phyloP scores from a whole-genome alignment of 2,797 vertebrate species.

The Columba guinea region DNA sequence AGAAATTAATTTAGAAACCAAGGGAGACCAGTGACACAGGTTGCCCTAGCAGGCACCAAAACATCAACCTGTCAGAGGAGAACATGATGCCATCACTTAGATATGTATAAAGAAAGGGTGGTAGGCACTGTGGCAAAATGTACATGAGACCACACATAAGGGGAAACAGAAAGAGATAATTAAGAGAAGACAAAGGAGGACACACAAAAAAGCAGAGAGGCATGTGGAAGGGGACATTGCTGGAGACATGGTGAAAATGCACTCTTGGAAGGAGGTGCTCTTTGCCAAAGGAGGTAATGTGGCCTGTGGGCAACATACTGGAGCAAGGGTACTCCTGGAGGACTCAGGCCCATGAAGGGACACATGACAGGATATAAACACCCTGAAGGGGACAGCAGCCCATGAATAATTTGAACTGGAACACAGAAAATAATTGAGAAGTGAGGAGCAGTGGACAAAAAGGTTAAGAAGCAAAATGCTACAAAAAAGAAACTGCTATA shows the following conservation, averaged over 20 bases:
- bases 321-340: too few species aligned
- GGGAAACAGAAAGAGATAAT: background rate
- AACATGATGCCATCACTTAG: rapidly evolving
- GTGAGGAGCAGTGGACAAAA: background rate
- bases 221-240: background rate
- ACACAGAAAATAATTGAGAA: background rate
- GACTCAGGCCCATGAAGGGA: rapidly evolving
- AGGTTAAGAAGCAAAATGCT: background rate
- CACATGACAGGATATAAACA: rapidly evolving
- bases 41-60: background rate
- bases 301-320: rapidly evolving
- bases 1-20: background rate
- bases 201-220: background rate
- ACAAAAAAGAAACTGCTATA: background rate
- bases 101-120: background rate
- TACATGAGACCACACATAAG: too few species aligned
- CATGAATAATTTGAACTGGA: background rate
- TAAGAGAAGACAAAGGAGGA: background rate
- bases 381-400: background rate
- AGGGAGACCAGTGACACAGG: background rate
- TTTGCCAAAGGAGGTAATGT: background rate
- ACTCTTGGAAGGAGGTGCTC: rapidly evolving
- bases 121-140: too few species aligned
- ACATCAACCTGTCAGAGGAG: background rate
- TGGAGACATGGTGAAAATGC: background rate